Evolutionary conservation across 2,797 vertebrate species (phyloP).

Genomic region (Gouania willdenowi): DNA sequence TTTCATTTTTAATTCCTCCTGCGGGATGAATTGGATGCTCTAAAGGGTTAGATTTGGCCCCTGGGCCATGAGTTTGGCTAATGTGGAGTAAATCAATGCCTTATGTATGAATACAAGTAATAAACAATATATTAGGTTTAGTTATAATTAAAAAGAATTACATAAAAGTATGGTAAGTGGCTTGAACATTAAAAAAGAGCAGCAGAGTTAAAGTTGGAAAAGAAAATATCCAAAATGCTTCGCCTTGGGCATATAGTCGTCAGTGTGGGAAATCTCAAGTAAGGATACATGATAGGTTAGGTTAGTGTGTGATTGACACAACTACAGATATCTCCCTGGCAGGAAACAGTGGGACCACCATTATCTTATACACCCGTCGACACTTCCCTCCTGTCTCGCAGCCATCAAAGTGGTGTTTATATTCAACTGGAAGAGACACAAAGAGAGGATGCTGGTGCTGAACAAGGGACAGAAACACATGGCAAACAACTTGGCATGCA

Average conservation of each 20-base stretch:
- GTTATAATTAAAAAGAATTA: too few relatives aligned
- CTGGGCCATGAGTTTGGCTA: too few relatives aligned
- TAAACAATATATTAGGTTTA: too few relatives aligned
- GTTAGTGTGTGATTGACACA: slow-evolving; percentile 49
- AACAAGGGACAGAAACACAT: not conserved
- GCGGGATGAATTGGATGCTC: too few relatives aligned
- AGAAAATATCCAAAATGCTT: not conserved
- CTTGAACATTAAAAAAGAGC: not conserved
- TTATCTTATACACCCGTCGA: slow-evolving; percentile 47
- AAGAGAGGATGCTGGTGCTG: not conserved
- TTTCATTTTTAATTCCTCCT: too few relatives aligned
- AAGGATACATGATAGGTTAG: slow-evolving; percentile 13
- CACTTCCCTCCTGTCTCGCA: slow-evolving; percentile 28
- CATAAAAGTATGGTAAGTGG: too few relatives aligned
- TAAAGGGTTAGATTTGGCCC: too few relatives aligned
- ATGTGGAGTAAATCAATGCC: too few relatives aligned
- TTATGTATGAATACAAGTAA: too few relatives aligned
- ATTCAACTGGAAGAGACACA: slow-evolving; percentile 16
- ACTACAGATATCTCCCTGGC: slow-evolving; percentile 55
- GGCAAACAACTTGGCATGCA: slow-evolving; percentile 10
- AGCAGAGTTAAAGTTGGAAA: not conserved
- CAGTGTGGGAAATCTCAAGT: slow-evolving; percentile 14
- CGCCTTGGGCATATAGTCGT: not conserved
- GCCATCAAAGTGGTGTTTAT: slow-evolving; percentile 22
- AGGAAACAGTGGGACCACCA: slow-evolving; percentile 27